These are phyloP conservation scores for Cistogaster globosa DNA, from an alignment of 2,888 invertebrate genomes.

Conservation along the genomic window DNA sequence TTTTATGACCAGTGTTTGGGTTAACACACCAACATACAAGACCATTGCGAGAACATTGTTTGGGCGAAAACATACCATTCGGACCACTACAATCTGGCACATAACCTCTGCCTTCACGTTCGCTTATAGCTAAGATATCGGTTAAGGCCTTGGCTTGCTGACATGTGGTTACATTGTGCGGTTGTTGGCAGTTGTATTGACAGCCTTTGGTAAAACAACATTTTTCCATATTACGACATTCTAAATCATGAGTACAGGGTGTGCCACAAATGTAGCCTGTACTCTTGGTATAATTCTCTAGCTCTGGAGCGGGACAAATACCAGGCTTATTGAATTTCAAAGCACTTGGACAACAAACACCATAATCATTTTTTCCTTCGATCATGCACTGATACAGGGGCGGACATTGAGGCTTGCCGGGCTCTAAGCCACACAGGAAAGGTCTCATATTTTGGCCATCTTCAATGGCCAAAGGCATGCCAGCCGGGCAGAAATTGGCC, in stretches of 20 bases:
- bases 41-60: constrained; percentile 92
- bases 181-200: constrained; percentile 89
- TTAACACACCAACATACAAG: constrained; percentile 95
- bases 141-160: constrained; percentile 90
- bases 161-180: constrained; percentile 90
- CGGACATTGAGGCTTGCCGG: constrained; percentile 93
- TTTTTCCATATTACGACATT: constrained; percentile 92
- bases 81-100: constrained; percentile 89
- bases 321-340: constrained; percentile 90
- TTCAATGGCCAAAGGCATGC: constrained; percentile 88
- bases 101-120: constrained; percentile 92
- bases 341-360: constrained; percentile 93
- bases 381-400: constrained; percentile 91
- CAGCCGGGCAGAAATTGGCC: constrained; percentile 90
- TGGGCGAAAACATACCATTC: constrained; percentile 88
- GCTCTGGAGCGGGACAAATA: constrained; percentile 86
- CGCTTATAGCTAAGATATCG: constrained; percentile 89
- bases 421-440: constrained; percentile 91
- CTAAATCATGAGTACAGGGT: constrained; percentile 90
- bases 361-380: constrained; percentile 92
- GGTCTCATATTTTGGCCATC: constrained; percentile 86
- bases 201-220: constrained; percentile 91
- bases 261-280: constrained; percentile 85
- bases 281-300: constrained; percentile 80
- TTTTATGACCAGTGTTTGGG: constrained; percentile 88